These are phyloP conservation scores for Holothuria glaberrima DNA, from an alignment of 35 echinoderm and acorn worm genomes.

Conservation along the genomic window DNA sequence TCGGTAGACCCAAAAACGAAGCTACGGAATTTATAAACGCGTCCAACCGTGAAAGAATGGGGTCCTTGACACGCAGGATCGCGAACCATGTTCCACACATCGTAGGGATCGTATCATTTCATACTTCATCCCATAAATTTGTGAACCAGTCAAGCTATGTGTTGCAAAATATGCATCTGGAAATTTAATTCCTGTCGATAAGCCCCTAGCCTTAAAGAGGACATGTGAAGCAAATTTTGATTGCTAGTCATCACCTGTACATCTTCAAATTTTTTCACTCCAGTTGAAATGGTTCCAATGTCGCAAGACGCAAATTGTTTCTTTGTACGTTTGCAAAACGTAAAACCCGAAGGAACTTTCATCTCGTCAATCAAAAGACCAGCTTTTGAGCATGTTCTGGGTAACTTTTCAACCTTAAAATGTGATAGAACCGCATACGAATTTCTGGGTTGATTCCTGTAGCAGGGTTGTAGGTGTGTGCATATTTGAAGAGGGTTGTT, in stretches of 20 bases:
- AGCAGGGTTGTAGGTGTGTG: not conserved
- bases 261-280: constrained; percentile 48
- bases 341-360: constrained; percentile 35
- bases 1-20: too few species aligned
- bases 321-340: constrained; percentile 32
- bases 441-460: constrained; percentile 24
- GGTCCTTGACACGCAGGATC: too few species aligned
- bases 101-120: too few species aligned
- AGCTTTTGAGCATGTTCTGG: constrained; percentile 3
- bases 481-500: constrained; percentile 65
- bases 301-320: constrained; percentile 15
- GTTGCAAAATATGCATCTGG: constrained; percentile 55
- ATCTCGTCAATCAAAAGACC: constrained; percentile 62
- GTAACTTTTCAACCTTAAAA: constrained; percentile 31
- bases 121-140: constrained; percentile 13
- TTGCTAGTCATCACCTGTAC: not conserved
- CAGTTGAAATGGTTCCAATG: constrained; percentile 5
- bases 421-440: constrained; percentile 4
- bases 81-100: too few species aligned
- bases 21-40: too few species aligned
- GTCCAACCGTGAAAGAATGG: too few species aligned
- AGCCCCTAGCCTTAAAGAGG: constrained; percentile 62
- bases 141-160: not conserved
- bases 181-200: not conserved
- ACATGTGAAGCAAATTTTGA: constrained; percentile 38